phyloP scores from a whole-genome alignment of 2,113 vertebrate genomes.

The Phyllopteryx taeniolatus region DNA sequence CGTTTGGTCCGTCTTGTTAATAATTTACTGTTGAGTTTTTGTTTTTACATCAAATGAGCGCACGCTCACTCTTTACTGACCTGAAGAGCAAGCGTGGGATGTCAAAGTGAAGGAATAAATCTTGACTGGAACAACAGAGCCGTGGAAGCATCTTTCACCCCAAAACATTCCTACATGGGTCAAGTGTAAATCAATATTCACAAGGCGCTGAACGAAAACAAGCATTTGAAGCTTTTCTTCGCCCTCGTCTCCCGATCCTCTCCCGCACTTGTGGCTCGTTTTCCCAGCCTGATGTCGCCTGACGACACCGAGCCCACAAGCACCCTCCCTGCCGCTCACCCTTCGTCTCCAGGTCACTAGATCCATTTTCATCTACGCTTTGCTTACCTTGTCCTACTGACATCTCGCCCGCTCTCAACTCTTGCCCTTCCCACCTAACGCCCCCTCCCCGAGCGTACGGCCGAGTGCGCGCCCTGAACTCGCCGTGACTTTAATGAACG shows the following conservation, averaged over 20 bases:
- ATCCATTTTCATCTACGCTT: conserved; percentile 62
- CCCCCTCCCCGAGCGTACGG: conserved; percentile 49
- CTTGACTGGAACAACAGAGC: neutral
- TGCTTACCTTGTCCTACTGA: conserved; percentile 62
- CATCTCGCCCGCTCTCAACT: conserved; percentile 49
- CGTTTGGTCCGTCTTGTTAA: neutral
- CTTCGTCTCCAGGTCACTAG: conserved; percentile 55
- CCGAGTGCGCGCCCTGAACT: conserved; percentile 39
- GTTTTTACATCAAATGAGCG: neutral
- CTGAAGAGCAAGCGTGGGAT: neutral
- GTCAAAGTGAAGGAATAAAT: neutral
- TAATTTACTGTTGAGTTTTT: neutral
- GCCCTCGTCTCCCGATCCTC: conserved; percentile 16
- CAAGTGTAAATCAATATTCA: conserved; percentile 55
- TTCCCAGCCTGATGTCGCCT: conserved; percentile 46
- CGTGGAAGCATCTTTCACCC: conserved; percentile 10
- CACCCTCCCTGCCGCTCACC: conserved; percentile 18
- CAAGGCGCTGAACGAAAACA: conserved; percentile 36
- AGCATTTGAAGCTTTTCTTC: conserved; percentile 25
- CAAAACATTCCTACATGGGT: conserved; percentile 19
- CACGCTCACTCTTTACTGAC: neutral
- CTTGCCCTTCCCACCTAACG: conserved; percentile 33
- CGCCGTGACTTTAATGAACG: conserved; percentile 48
- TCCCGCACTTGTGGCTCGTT: conserved; percentile 28
- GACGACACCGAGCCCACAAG: conserved; percentile 15